Evolutionary conservation across 35 echinoderm and acorn worm species (phyloP).

Genomic region (Diadema setosum): DNA sequence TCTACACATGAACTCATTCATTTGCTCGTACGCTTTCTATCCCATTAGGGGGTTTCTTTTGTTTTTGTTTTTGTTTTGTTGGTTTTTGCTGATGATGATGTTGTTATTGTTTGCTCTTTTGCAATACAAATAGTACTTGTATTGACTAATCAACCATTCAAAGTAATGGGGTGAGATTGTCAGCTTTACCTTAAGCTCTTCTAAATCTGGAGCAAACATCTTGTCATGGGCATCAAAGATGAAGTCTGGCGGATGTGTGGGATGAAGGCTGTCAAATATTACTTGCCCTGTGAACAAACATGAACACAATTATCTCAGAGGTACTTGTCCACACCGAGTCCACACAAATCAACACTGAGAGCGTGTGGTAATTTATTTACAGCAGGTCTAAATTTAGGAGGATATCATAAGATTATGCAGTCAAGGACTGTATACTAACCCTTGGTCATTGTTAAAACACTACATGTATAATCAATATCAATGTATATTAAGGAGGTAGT

Average conservation of each 20-base stretch:
- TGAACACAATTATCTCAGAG: neutral
- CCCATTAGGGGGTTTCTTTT: no score
- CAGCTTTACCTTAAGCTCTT: slow-evolving; percentile 85
- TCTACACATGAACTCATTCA: no score
- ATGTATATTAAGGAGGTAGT: no score
- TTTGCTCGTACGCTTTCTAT: no score
- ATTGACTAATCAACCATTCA: no score
- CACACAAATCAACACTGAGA: neutral
- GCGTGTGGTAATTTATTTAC: neutral
- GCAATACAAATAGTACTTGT: no score
- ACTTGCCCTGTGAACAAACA: slow-evolving; percentile 67
- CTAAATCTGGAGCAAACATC: slow-evolving; percentile 73
- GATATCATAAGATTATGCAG: neutral
- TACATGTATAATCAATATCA: neutral
- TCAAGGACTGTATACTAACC: neutral
- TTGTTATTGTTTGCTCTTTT: no score
- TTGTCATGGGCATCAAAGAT: slow-evolving; percentile 82
- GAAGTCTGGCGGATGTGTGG: slow-evolving; percentile 85
- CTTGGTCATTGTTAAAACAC: neutral
- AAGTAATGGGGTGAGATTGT: no score
- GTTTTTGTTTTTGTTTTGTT: no score
- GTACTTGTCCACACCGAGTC: neutral
- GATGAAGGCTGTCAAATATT: slow-evolving; percentile 77
- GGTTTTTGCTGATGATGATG: no score
- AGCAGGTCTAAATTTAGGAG: neutral